Percentiles rank a stretch among this genome's conserved stretches.
Evolutionary conservation across 2,888 invertebrate species (phyloP).

Genomic region (Eupithecia abbreviata): DNA sequence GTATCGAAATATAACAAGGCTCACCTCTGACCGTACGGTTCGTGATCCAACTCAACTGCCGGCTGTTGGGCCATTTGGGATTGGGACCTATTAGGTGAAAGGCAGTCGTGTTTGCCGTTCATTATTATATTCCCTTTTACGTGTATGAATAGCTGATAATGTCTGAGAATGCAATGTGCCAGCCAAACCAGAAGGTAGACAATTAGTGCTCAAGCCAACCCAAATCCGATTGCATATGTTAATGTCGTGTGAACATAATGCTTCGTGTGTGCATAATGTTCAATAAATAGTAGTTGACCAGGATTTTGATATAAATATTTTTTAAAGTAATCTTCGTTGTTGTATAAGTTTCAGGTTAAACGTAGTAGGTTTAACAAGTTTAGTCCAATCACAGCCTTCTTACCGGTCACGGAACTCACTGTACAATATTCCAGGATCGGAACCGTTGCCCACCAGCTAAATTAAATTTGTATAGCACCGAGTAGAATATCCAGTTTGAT

Average conservation of each 20-base stretch:
- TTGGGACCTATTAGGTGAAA: constrained; percentile 63
- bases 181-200: neutral
- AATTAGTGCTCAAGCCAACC: neutral
- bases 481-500: constrained; percentile 49
- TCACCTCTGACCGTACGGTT: constrained; percentile 66
- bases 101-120: constrained; percentile 49
- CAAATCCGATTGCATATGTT: neutral
- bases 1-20: constrained; percentile 50
- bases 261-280: neutral
- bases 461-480: constrained; percentile 43
- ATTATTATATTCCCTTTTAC: constrained; percentile 37
- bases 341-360: neutral
- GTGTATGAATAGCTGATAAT: constrained; percentile 8
- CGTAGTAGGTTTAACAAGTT: neutral
- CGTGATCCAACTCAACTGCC: constrained; percentile 69
- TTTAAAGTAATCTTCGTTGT: neutral
- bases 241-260: neutral
- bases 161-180: constrained; percentile 6
- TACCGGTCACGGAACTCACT: constrained; percentile 28
- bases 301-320: neutral
- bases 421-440: constrained; percentile 36
- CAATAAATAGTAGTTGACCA: neutral
- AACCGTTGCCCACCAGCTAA: constrained; percentile 36
- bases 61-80: constrained; percentile 47
- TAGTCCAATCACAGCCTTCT: constrained; percentile 24